phyloP scores from a whole-genome alignment of 2,113 vertebrate species.

The Colossoma macropomum region DNA sequence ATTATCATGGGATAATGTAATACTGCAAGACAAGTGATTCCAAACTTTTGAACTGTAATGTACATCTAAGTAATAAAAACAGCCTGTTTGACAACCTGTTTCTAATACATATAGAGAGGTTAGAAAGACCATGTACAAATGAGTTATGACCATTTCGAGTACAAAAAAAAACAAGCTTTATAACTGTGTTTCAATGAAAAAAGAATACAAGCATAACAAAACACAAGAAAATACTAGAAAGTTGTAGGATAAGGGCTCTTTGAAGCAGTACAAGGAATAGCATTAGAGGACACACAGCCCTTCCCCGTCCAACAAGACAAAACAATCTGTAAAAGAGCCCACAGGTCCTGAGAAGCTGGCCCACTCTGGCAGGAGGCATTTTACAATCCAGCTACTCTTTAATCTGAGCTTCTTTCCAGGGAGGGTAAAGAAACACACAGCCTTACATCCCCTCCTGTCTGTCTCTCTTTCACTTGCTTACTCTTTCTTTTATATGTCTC shows the following conservation, averaged over 20 bases:
- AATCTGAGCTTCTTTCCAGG: constrained; percentile 17
- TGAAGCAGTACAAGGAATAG: not conserved
- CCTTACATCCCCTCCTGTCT: not conserved
- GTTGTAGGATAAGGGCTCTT: not conserved
- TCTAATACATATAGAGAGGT: too few relatives aligned
- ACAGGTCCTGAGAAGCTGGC: not conserved
- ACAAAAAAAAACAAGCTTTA: not conserved
- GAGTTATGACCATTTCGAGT: too few relatives aligned
- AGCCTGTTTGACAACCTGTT: too few relatives aligned
- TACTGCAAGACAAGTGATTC: too few relatives aligned
- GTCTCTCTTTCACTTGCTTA: not conserved
- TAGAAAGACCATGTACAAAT: too few relatives aligned
- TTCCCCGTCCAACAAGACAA: not conserved
- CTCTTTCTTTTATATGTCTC: not conserved
- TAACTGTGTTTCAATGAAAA: not conserved
- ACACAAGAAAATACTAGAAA: not conserved
- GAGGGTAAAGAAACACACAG: not conserved
- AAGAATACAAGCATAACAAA: not conserved
- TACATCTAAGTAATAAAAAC: not conserved
- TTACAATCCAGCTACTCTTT: constrained; percentile 19
- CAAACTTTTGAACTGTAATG: too few relatives aligned
- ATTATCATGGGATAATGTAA: too few relatives aligned
- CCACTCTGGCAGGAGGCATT: not conserved
- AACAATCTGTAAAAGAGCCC: not conserved
- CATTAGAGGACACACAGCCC: not conserved